phyloP scores from a whole-genome alignment of 2,797 vertebrate genomes.

The Pempheris klunzingeri region DNA sequence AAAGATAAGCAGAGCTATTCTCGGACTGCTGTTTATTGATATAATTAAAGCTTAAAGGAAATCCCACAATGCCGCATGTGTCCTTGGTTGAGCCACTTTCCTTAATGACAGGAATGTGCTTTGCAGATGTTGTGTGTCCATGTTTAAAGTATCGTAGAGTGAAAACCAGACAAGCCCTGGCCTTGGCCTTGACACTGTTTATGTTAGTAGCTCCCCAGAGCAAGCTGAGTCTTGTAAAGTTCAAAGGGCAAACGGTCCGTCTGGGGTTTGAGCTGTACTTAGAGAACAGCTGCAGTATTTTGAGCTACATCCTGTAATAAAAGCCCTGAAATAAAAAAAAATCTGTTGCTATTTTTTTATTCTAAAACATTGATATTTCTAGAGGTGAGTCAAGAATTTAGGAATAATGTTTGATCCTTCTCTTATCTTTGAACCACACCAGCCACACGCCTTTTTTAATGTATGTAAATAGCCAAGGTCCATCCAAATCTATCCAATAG shows the following conservation, averaged over 20 bases:
- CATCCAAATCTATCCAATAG: not conserved
- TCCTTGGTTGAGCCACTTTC: conserved; percentile 52
- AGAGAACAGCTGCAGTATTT: conserved; percentile 41
- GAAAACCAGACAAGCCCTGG: conserved; percentile 32
- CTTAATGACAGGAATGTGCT: conserved; percentile 57
- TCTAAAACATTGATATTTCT: not conserved
- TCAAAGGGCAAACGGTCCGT: conserved; percentile 52
- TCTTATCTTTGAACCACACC: not conserved
- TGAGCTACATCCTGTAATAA: conserved; percentile 26
- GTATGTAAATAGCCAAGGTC: not conserved
- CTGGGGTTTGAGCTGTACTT: conserved; percentile 37
- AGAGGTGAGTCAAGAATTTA: not conserved
- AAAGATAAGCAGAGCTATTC: conserved; percentile 69
- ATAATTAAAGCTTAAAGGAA: conserved; percentile 49
- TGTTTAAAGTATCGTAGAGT: conserved; percentile 45
- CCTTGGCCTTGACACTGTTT: conserved; percentile 63
- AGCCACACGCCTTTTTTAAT: not conserved
- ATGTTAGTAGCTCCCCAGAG: conserved; percentile 44
- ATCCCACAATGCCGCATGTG: conserved; percentile 55
- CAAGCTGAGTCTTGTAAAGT: conserved; percentile 36
- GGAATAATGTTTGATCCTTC: no score
- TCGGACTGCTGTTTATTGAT: conserved; percentile 47
- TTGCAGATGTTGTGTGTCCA: conserved; percentile 70
- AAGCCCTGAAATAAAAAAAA: not conserved
- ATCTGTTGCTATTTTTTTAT: not conserved